phyloP scores from a whole-genome alignment of 2,113 vertebrate genomes.

The Onychorhynchus coronatus region DNA sequence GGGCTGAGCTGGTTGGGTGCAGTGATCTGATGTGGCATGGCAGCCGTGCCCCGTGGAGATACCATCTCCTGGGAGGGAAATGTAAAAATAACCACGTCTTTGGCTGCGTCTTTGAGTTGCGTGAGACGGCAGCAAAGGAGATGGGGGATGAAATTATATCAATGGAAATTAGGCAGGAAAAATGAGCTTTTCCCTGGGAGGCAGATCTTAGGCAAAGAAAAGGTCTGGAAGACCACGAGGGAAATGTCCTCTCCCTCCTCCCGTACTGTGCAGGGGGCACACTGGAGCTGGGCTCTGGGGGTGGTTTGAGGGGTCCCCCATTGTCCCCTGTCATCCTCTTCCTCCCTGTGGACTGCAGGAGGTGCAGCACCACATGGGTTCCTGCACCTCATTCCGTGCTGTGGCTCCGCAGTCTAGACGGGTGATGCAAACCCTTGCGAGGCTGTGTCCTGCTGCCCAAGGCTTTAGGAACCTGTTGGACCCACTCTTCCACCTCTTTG shows the following conservation, averaged over 20 bases:
- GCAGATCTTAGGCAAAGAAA: not conserved
- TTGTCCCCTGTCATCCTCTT: not conserved
- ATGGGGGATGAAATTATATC: not conserved
- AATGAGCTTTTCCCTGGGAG: not conserved
- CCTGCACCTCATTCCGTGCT: not conserved
- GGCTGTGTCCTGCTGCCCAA: not conserved
- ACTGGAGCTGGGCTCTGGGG: not conserved
- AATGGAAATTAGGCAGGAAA: not conserved
- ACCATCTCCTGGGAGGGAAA: not conserved
- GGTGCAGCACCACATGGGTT: not conserved
- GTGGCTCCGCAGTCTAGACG: not conserved
- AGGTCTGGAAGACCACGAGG: not conserved
- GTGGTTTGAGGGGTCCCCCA: not conserved
- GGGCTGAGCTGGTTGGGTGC: not conserved
- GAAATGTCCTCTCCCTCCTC: rapidly evolving
- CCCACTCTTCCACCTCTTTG: not conserved
- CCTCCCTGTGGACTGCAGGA: not conserved
- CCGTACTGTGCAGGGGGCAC: not conserved
- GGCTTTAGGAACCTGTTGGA: not conserved
- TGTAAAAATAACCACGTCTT: constrained; percentile 19
- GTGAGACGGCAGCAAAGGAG: not conserved
- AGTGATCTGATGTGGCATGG: not conserved
- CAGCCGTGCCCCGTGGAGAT: not conserved
- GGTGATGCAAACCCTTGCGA: not conserved
- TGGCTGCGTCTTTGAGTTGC: not conserved